Percentiles rank a stretch among this genome's conserved stretches.
Conservation (phyloP, 2,888 invertebrate genomes). For the Athripsodes cinereus region DNA sequence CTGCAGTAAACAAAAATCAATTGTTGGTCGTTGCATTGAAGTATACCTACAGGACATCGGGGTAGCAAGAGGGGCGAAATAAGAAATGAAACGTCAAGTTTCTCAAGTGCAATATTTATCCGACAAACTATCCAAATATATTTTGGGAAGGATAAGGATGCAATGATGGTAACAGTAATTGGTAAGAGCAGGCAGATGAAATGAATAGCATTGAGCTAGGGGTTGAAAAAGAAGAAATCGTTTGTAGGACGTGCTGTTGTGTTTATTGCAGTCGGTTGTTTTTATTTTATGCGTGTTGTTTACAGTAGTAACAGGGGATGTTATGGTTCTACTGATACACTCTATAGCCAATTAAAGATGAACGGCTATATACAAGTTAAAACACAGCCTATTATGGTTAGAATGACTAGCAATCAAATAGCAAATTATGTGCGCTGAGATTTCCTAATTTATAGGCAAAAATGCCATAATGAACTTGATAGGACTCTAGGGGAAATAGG, state of each 20-base stretch:
- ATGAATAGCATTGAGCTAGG: background rate
- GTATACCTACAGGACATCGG: slow-evolving; percentile 1
- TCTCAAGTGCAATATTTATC: slow-evolving; percentile 17
- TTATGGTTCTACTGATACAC: background rate
- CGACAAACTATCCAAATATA: background rate
- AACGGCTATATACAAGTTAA: background rate
- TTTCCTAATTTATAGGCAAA: background rate
- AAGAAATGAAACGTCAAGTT: slow-evolving; percentile 21
- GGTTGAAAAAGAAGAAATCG: background rate
- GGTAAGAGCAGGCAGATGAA: background rate
- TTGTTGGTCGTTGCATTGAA: slow-evolving; percentile 7
- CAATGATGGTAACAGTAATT: background rate
- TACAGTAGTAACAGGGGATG: background rate
- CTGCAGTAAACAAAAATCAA: slow-evolving; percentile 24
- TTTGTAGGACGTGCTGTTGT: background rate
- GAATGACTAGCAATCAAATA: background rate
- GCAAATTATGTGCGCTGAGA: background rate
- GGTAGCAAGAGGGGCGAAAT: slow-evolving; percentile 11
- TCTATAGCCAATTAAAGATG: background rate
- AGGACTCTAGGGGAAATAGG: background rate
- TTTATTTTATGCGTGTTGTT: slow-evolving; percentile 1
- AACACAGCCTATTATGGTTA: background rate
- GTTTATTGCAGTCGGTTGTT: slow-evolving; percentile 1
- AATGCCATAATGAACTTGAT: background rate
- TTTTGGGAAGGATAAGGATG: background rate